Evolutionary conservation across 2,888 invertebrate species (phyloP).

Genomic region (Galerucella nymphaeae): DNA sequence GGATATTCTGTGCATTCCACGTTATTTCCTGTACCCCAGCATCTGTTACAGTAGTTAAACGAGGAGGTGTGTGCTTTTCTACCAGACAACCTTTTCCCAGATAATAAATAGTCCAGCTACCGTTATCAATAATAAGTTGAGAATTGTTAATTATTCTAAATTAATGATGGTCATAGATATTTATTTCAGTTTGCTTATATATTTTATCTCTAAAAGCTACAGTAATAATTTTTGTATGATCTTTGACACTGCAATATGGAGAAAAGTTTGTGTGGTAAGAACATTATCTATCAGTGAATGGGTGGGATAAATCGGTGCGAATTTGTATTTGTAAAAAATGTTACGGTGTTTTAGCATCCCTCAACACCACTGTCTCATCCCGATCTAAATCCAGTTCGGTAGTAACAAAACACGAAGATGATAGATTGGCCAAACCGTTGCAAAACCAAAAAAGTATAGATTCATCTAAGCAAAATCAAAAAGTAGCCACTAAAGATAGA

Average conservation of each 20-base stretch:
- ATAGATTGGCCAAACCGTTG: conserved; percentile 63
- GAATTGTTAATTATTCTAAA: too few relatives aligned
- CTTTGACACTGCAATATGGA: background rate
- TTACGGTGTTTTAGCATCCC: conserved; percentile 76
- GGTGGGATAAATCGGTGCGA: conserved; percentile 47
- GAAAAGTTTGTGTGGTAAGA: conserved; percentile 37
- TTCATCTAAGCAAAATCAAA: conserved; percentile 59
- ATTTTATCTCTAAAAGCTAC: too few relatives aligned
- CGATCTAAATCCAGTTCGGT: conserved; percentile 75
- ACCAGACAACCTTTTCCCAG: conserved; percentile 16
- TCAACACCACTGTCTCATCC: conserved; percentile 80
- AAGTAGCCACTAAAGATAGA: conserved; percentile 57
- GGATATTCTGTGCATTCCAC: conserved; percentile 46
- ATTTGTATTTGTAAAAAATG: conserved; percentile 55
- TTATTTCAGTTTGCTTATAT: too few relatives aligned
- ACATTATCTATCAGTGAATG: conserved; percentile 42
- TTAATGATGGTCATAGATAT: too few relatives aligned
- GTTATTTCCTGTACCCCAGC: conserved; percentile 45
- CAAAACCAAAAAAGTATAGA: conserved; percentile 58
- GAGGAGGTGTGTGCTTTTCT: conserved; percentile 50
- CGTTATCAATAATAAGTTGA: too few relatives aligned
- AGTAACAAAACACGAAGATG: conserved; percentile 67
- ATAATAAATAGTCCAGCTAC: too few relatives aligned
- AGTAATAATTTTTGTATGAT: too few relatives aligned
- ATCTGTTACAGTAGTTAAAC: conserved; percentile 48